Percentiles rank a stretch among this genome's conserved stretches.
phyloP scores from a whole-genome alignment of 2,113 vertebrate genomes.

The Buteo buteo region DNA sequence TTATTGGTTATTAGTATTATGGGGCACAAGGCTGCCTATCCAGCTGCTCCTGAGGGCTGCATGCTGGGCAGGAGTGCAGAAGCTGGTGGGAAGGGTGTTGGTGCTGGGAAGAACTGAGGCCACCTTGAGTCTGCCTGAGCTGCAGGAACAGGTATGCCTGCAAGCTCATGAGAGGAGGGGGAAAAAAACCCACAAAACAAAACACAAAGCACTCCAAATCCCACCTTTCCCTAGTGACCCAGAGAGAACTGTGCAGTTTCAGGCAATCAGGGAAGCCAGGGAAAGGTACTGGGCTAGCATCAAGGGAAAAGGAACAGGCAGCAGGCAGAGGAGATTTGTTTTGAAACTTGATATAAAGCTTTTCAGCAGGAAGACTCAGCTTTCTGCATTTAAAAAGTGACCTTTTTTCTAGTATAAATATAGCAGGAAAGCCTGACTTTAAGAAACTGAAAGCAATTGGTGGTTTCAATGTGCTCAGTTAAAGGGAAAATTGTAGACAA shows the following conservation, averaged over 20 bases:
- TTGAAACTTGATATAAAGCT: neutral
- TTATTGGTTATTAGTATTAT: neutral
- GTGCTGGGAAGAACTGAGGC: neutral
- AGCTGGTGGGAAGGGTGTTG: rapidly evolving
- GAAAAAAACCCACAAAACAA: neutral
- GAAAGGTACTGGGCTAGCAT: neutral
- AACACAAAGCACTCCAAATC: neutral
- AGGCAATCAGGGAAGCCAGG: neutral
- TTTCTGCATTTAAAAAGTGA: neutral
- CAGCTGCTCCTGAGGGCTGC: rapidly evolving
- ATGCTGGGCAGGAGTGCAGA: rapidly evolving
- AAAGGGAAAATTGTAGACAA: neutral
- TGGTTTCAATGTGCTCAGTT: neutral
- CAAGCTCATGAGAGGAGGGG: neutral
- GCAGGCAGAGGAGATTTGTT: neutral
- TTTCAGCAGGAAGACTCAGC: neutral
- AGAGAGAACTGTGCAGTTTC: neutral
- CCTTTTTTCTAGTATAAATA: neutral
- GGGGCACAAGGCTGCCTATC: neutral
- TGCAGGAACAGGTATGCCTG: neutral
- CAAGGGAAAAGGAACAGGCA: neutral
- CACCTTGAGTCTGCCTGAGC: neutral
- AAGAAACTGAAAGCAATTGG: neutral
- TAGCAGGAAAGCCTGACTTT: neutral
- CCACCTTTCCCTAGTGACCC: neutral